These are phyloP conservation scores for Todiramphus chloris DNA, from an alignment of 2,113 vertebrate genomes.

Conservation along the genomic window DNA sequence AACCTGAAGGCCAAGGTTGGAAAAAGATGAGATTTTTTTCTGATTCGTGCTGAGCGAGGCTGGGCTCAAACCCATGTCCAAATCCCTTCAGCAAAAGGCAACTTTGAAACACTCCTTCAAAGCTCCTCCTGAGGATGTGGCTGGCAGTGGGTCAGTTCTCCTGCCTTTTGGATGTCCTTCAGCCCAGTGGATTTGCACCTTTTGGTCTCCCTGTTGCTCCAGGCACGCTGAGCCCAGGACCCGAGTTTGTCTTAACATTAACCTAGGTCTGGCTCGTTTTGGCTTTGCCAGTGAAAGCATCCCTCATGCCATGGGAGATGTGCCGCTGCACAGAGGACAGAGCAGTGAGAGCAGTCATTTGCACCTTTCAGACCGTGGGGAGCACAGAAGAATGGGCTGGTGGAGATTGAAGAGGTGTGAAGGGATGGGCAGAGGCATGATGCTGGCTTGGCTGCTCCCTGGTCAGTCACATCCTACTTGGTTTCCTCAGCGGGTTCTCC, in stretches of 20 bases:
- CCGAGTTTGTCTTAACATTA: not conserved
- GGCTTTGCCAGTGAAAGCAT: not conserved
- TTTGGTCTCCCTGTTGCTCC: not conserved
- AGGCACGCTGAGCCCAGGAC: accelerated
- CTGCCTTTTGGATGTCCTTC: not conserved
- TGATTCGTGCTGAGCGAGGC: not conserved
- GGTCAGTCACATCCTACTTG: accelerated
- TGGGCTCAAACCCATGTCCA: not conserved
- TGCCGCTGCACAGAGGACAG: not conserved
- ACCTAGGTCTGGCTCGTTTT: not conserved
- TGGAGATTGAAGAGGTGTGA: not conserved
- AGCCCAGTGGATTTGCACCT: not conserved
- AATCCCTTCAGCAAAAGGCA: not conserved
- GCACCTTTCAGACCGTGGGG: not conserved
- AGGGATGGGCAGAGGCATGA: not conserved
- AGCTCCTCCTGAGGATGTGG: not conserved
- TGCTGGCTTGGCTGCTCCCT: not conserved
- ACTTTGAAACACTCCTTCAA: not conserved
- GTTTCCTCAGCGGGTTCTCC: not conserved
- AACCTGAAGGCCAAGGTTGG: not conserved
- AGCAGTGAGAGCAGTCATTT: not conserved
- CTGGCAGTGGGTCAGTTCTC: not conserved
- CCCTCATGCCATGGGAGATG: accelerated
- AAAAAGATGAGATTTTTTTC: not conserved
- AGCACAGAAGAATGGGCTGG: not conserved